Base-by-base conservation (phyloP, 2,797 vertebrate species). In the Fringilla coelebs region DNA sequence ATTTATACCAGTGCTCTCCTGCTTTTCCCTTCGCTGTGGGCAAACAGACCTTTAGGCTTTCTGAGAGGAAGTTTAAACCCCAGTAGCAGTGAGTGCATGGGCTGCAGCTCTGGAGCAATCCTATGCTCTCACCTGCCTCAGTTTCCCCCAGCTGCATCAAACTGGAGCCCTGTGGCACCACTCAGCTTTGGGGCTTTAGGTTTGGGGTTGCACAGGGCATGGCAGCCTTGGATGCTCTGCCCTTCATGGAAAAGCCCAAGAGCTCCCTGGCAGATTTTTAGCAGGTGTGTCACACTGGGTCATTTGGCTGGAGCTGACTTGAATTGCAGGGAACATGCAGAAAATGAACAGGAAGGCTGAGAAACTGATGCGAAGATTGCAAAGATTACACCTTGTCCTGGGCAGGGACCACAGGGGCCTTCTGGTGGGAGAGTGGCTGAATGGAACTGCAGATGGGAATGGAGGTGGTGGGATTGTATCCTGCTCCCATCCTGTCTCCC, bases 1-100 rank as follows among this genome's bases (percentile, higher is more conserved):
- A 87, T 94, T 94, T 76, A 76, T 60, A 57, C 78, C 6, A 2
- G 34, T 87, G 61, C 25, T 61, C 71, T 76, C 15, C 2, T 57
- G 88, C 52, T 87, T 77, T 76, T 76, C 88, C 60, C 74, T 43
- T 52, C 2, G 9, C 68, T 85, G 55, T 85, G 87, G 75, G 88
- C 91, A 91, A 86, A 94, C 58, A 72, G 68, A 84, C 66, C 63
- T 90, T 58, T 21, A 26, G 40, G 86, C 22, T 92, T 92, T 79
- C 3, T 3, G 75, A 67, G 48, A 70, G 68, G 67, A 85, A 70
- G 71, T 67, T 66, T 81, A 65, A 82, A 66, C 28, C 62, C 28
- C 7, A 2, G 58, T 31, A 58, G 46, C 0, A 4, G 22, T 29
- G n/a, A 58, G 13, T n/a, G n/a, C 18, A 10, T 0, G 1, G 60